These are phyloP conservation scores for Tiliqua scincoides DNA, from an alignment of 2,113 vertebrate genomes.

Conservation along the genomic window DNA sequence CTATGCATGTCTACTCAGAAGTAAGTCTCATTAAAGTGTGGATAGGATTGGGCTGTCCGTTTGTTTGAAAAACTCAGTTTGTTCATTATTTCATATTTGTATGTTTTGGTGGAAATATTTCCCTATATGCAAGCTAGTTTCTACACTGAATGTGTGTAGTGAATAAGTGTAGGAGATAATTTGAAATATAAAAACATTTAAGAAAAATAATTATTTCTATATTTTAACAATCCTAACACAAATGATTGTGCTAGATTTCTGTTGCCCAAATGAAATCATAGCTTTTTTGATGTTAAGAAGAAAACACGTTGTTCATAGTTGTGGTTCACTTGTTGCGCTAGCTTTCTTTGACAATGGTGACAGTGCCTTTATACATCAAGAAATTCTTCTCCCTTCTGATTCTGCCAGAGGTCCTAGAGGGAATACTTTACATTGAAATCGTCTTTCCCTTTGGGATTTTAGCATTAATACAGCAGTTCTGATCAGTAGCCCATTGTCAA, in stretches of 20 bases:
- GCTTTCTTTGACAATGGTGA: slow-evolving; percentile 81
- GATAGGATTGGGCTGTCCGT: slow-evolving; percentile 56
- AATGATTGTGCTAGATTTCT: slow-evolving; percentile 47
- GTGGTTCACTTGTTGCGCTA: slow-evolving; percentile 81
- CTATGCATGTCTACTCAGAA: too few relatives aligned
- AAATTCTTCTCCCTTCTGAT: slow-evolving; percentile 72
- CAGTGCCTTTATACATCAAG: slow-evolving; percentile 83
- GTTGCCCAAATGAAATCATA: slow-evolving; percentile 23
- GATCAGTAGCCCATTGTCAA: slow-evolving; percentile 78
- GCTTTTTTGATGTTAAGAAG: slow-evolving; percentile 64
- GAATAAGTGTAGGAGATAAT: slow-evolving; percentile 28
- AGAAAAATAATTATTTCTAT: slow-evolving; percentile 25
- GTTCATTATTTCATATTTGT: slow-evolving; percentile 58
- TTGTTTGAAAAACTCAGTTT: slow-evolving; percentile 68
- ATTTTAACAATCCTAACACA: slow-evolving; percentile 29
- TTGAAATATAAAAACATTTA: slow-evolving; percentile 7
- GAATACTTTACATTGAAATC: slow-evolving; percentile 80
- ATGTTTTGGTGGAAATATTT: slow-evolving; percentile 41
- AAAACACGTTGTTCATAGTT: slow-evolving; percentile 74
- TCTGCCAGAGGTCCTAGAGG: slow-evolving; percentile 76
- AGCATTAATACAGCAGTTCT: slow-evolving; percentile 78
- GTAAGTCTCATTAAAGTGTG: too few relatives aligned
- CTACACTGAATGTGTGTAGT: neutral
- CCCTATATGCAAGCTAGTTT: slow-evolving; percentile 4
- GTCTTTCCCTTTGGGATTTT: slow-evolving; percentile 79